Conservation (phyloP, 2,113 vertebrate species). For the Prietella phreatophila region DNA sequence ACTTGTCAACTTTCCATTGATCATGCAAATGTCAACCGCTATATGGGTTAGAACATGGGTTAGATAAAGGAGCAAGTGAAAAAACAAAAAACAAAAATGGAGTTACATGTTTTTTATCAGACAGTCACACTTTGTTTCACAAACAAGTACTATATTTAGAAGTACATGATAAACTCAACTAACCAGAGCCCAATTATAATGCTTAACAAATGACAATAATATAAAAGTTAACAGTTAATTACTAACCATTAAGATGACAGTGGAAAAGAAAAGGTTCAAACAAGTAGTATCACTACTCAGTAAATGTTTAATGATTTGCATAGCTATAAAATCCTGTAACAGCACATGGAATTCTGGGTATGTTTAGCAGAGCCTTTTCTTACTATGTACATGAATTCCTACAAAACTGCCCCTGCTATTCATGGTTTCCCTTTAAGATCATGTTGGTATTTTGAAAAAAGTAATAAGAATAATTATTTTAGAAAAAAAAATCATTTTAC, state of each 20-base stretch:
- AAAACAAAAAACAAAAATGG: neutral
- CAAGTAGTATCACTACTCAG: neutral
- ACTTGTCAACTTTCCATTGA: neutral
- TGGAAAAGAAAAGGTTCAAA: neutral
- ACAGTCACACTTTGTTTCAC: neutral
- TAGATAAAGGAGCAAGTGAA: neutral
- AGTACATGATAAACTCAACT: neutral
- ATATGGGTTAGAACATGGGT: neutral
- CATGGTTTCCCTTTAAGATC: neutral
- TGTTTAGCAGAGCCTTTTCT: neutral
- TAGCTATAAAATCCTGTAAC: neutral
- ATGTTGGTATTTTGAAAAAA: neutral
- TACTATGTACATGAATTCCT: neutral
- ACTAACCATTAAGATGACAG: neutral
- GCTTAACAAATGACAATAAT: neutral
- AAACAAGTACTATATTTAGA: neutral
- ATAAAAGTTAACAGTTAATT: neutral
- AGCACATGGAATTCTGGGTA: neutral
- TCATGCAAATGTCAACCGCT: neutral
- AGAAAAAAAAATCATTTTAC: neutral
- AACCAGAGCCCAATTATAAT: neutral
- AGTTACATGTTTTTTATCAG: neutral
- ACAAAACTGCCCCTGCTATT: neutral
- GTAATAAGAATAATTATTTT: neutral
- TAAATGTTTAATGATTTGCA: neutral